Conservation (phyloP, 2,797 vertebrate genomes). For the Diglossa cyanea region DNA sequence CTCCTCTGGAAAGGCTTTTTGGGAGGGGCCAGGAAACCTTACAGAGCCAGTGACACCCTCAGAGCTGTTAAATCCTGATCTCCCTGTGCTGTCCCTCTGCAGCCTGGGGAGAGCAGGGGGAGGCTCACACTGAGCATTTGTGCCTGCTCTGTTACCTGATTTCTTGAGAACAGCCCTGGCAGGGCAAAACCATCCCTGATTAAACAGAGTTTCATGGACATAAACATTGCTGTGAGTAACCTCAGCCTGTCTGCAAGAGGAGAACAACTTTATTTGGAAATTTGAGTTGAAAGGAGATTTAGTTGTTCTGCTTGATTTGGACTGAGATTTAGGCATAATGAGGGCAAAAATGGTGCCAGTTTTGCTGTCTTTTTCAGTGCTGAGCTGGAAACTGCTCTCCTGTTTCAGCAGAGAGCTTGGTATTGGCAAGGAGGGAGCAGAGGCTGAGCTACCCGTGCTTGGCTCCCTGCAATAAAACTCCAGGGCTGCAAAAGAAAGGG, state of each 20-base stretch:
- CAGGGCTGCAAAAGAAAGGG: background rate
- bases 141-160: background rate
- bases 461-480: background rate
- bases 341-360: background rate
- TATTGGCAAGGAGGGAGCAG: background rate
- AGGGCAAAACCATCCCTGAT: background rate
- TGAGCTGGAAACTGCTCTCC: background rate
- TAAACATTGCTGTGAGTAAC: background rate
- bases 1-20: background rate
- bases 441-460: background rate
- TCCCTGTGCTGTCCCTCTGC: fast-evolving
- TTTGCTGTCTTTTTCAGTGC: background rate
- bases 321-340: background rate
- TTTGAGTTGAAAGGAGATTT: background rate
- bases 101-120: background rate
- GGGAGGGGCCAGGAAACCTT: background rate
- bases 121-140: background rate
- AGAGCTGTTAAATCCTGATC: background rate
- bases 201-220: background rate
- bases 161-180: background rate
- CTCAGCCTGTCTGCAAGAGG: background rate
- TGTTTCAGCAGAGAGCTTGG: background rate
- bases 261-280: background rate
- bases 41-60: background rate
- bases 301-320: background rate